Conservation (phyloP, 2,888 invertebrate species). For the Chrysotoxum bicinctum region DNA sequence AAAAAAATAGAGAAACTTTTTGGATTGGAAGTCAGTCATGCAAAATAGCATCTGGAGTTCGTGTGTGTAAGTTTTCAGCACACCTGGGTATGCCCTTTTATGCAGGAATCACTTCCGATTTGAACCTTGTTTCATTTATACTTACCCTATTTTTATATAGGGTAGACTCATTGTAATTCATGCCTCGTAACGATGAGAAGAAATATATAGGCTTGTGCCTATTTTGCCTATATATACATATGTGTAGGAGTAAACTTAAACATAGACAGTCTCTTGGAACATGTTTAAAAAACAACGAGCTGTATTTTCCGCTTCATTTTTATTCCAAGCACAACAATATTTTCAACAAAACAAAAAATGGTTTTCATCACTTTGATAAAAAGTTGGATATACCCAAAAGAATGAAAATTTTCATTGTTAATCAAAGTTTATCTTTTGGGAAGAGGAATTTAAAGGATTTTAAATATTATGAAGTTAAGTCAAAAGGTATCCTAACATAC, state of each 20-base stretch:
- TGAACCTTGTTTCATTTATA: slow-evolving; percentile 49
- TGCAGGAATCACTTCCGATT: slow-evolving; percentile 54
- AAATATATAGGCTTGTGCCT: slow-evolving; percentile 1
- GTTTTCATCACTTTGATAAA: background rate
- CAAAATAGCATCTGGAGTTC: slow-evolving; percentile 30
- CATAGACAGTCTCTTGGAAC: background rate
- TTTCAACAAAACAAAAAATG: background rate
- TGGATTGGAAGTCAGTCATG: slow-evolving; percentile 52
- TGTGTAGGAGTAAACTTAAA: background rate
- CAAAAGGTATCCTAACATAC: background rate
- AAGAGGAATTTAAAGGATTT: background rate
- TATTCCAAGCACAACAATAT: slow-evolving; percentile 9
- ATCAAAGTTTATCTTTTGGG: background rate
- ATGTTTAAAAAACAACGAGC: background rate
- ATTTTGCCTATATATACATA: background rate
- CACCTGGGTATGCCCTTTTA: slow-evolving; percentile 31
- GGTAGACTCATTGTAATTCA: slow-evolving; percentile 24
- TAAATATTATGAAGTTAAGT: background rate
- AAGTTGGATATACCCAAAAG: background rate
- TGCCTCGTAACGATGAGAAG: slow-evolving; percentile 1
- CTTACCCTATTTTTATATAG: background rate
- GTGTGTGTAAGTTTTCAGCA: slow-evolving; percentile 15
- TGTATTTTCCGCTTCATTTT: background rate
- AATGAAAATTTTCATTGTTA: background rate
- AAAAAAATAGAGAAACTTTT: slow-evolving; percentile 43